These are phyloP conservation scores for Ciconia stormi DNA, from an alignment of 2,113 vertebrate genomes.

Conservation along the genomic window DNA sequence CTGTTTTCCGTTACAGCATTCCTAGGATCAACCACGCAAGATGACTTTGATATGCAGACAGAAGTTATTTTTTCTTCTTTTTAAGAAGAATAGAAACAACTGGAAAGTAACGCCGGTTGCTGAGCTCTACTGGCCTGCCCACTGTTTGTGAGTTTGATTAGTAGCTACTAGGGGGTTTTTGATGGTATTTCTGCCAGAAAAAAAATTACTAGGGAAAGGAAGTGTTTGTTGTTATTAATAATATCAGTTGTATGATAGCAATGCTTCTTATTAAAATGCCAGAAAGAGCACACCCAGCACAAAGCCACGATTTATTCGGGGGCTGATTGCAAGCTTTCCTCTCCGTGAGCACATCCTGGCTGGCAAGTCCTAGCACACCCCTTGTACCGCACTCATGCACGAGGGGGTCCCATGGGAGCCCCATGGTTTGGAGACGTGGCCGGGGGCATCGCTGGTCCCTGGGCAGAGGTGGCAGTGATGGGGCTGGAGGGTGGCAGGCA, in stretches of 20 bases:
- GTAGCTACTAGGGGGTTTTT: rapidly evolving
- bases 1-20: neutral
- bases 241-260: neutral
- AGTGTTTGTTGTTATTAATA: neutral
- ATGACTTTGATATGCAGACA: neutral
- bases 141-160: neutral
- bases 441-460: no score
- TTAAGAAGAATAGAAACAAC: neutral
- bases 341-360: rapidly evolving
- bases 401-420: rapidly evolving
- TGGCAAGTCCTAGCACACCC: rapidly evolving
- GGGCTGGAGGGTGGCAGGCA: neutral
- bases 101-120: neutral
- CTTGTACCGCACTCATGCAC: rapidly evolving
- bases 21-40: neutral
- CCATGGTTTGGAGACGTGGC: neutral
- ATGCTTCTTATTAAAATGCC: neutral
- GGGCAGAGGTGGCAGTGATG: neutral
- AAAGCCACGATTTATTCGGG: rapidly evolving
- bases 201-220: neutral
- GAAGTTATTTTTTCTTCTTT: neutral
- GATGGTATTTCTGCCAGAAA: neutral
- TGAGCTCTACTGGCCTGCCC: neutral
- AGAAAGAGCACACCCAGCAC: neutral
- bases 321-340: neutral